Evolutionary conservation across 2,888 invertebrate species (phyloP).

Genomic region (Portevinia maculata): DNA sequence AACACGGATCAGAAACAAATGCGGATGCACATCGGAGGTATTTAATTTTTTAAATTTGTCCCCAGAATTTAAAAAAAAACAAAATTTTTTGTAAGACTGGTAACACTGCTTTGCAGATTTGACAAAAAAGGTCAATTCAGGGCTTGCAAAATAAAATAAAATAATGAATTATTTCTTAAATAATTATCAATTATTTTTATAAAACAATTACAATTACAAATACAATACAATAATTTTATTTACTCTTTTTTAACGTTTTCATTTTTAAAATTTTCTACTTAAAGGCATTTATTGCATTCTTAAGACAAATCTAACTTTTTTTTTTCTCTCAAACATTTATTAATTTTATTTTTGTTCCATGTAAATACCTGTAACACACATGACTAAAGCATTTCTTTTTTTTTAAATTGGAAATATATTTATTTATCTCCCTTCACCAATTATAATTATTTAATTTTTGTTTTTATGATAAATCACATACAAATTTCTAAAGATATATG

Average conservation of each 20-base stretch:
- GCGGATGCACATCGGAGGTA: too few relatives aligned
- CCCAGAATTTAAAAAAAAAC: too few relatives aligned
- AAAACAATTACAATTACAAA: slow-evolving; percentile 58
- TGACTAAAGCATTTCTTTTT: slow-evolving; percentile 61
- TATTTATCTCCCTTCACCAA: slow-evolving; percentile 46
- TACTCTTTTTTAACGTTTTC: slow-evolving; percentile 13
- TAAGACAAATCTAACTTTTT: slow-evolving; percentile 67
- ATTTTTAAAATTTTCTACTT: slow-evolving; percentile 41
- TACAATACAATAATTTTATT: slow-evolving; percentile 15
- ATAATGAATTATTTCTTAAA: too few relatives aligned
- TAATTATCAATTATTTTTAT: slow-evolving; percentile 31
- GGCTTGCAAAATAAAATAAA: too few relatives aligned
- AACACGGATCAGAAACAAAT: too few relatives aligned
- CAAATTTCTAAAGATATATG: slow-evolving; percentile 57
- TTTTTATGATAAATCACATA: slow-evolving; percentile 68
- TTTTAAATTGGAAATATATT: slow-evolving; percentile 57
- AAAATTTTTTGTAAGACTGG: too few relatives aligned
- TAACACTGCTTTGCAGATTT: too few relatives aligned
- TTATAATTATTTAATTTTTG: slow-evolving; percentile 17
- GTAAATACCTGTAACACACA: slow-evolving; percentile 72
- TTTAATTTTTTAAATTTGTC: too few relatives aligned
- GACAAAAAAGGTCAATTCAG: too few relatives aligned
- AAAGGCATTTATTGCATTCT: slow-evolving; percentile 70
- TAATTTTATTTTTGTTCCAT: slow-evolving; percentile 53
- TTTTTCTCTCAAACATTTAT: slow-evolving; percentile 47